Percentiles rank a stretch among this genome's conserved stretches.
phyloP scores from a whole-genome alignment of 1,140 invertebrate species.

The Drusus annulatus region DNA sequence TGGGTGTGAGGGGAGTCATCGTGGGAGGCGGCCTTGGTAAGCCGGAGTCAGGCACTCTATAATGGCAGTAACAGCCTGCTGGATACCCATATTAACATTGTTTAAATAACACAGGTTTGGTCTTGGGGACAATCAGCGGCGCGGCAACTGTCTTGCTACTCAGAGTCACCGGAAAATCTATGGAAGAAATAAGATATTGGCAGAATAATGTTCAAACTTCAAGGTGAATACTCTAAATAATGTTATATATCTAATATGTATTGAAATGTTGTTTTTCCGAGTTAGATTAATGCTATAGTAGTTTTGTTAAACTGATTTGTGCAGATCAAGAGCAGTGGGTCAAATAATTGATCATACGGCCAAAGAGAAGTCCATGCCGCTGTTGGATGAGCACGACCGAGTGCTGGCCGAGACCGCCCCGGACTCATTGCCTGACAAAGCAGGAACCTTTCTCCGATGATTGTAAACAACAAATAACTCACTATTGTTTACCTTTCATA shows the following conservation, averaged over 20 bases:
- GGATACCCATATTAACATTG: neutral
- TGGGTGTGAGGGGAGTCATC: constrained; percentile 76
- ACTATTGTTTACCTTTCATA: too few relatives aligned
- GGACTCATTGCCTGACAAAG: neutral
- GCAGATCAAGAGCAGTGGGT: neutral
- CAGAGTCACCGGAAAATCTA: constrained; percentile 68
- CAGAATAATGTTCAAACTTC: constrained; percentile 68
- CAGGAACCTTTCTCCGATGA: too few relatives aligned
- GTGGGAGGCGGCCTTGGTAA: constrained; percentile 75
- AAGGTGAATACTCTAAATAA: constrained; percentile 60
- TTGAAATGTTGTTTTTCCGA: neutral
- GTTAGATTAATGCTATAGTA: neutral
- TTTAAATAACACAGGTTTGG: constrained; percentile 39
- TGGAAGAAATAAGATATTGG: constrained; percentile 72
- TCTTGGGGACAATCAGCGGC: constrained; percentile 66
- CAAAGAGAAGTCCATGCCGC: neutral
- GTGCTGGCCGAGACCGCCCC: neutral
- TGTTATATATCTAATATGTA: too few relatives aligned
- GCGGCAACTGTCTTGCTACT: constrained; percentile 65
- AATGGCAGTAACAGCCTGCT: neutral
- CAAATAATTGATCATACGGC: neutral
- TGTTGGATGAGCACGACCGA: constrained; percentile 14
- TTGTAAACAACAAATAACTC: too few relatives aligned
- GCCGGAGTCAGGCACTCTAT: neutral
- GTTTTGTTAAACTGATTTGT: neutral